These are phyloP conservation scores for Lepidocyrtinus sp. DNA, from an alignment of 2,888 invertebrate genomes.

Conservation along the genomic window DNA sequence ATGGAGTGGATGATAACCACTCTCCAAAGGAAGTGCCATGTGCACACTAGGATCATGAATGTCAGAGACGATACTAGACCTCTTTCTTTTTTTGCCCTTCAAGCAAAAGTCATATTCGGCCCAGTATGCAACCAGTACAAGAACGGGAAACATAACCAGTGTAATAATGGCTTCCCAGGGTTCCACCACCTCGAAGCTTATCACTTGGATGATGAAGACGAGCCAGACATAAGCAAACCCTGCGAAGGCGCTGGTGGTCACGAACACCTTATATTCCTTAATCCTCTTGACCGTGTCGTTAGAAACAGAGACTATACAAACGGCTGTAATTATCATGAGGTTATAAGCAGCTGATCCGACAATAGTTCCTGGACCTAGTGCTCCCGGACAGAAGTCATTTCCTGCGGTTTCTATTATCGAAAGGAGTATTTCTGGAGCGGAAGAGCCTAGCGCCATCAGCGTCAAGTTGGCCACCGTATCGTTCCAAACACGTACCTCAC, in stretches of 20 bases:
- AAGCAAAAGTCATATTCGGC: conserved; percentile 74
- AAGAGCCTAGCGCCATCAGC: conserved; percentile 76
- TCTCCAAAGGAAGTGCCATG: too few relatives aligned
- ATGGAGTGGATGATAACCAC: too few relatives aligned
- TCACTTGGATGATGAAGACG: conserved; percentile 73
- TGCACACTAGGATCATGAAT: conserved; percentile 29
- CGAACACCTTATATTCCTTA: conserved; percentile 73
- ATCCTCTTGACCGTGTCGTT: conserved; percentile 72
- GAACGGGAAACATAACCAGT: conserved; percentile 75
- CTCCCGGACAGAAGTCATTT: conserved; percentile 69
- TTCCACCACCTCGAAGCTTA: conserved; percentile 73
- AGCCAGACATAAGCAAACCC: conserved; percentile 78
- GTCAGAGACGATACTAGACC: too few relatives aligned
- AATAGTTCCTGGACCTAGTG: conserved; percentile 73
- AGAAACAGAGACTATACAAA: conserved; percentile 74
- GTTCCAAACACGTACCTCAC: conserved; percentile 74
- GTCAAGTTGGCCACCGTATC: conserved; percentile 76
- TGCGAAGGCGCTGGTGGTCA: conserved; percentile 73
- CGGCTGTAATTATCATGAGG: conserved; percentile 75
- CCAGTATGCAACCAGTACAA: conserved; percentile 75
- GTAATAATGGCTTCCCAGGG: conserved; percentile 77
- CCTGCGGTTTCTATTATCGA: conserved; percentile 74
- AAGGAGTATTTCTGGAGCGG: conserved; percentile 76
- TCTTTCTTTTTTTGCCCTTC: neutral
- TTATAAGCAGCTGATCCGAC: conserved; percentile 77